Evolutionary conservation across 2,113 vertebrate species (phyloP), one percentile per base, ranked within the genome.

Genomic region (Maylandia zebra): DNA sequence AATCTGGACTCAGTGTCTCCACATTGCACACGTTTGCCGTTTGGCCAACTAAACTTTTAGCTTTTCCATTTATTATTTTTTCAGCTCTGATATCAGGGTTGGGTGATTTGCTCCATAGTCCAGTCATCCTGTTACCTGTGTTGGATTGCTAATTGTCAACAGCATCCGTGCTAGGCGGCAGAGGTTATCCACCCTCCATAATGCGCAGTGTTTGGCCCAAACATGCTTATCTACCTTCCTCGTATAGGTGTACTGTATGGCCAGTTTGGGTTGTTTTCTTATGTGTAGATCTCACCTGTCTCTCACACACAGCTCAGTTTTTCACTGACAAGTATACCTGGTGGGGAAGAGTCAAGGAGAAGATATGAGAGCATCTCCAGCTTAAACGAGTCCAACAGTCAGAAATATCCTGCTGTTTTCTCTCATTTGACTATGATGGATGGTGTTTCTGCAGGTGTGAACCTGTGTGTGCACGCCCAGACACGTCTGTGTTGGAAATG

Each of bases 291-390:
- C 34, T 22, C 19, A 5, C 10, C 61, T 13, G 61, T n/a, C 61
- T 38, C 61, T 38, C 34, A 5, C 19, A 69, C 34, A 69, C 34
- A 38, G 64, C 64, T 13, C 19, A 41, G 34, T 69, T 69, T 38
- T 69, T 22, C 0, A 38, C 4, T 8, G 19, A 38, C 7, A 69
- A 69, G 0, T 38, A 69, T 41, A 38, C 1, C 34, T 0, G 3
- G 34, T 66, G 34, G 34, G 64, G 11, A 6, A 41, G 0, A 9
- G 36, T 43, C 8, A 71, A 71, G n/a, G 66, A 71, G 36, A 69
- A n/a, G 17, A 12, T 66, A 38, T 2, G 34, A 66, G 34, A 66
- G 2, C 61, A 66, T 66, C 34, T 66, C 34, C 3, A 66, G 61
- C 59, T 64, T 34, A 64, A 64, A 64, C 4, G 30, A 64, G 59